These are phyloP conservation scores for Pseudolycoriella hygida DNA, from an alignment of 2,888 invertebrate genomes.

Conservation along the genomic window DNA sequence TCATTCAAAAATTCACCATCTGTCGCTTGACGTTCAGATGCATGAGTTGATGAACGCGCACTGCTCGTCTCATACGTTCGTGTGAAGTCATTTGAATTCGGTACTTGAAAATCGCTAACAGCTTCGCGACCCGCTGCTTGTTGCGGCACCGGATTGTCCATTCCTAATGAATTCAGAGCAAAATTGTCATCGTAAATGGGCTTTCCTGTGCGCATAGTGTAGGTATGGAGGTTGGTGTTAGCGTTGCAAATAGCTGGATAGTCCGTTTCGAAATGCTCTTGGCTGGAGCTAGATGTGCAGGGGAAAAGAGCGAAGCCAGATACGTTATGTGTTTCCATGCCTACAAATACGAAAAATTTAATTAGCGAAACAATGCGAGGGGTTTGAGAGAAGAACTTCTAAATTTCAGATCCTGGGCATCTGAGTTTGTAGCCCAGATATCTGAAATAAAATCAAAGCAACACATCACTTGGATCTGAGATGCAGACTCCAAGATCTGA, in stretches of 20 bases:
- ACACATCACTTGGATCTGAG: too few relatives aligned
- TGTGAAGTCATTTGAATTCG: constrained; percentile 20
- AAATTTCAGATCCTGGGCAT: too few relatives aligned
- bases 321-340: constrained; percentile 37
- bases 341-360: too few relatives aligned
- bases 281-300: constrained; percentile 67
- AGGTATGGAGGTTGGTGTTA: constrained; percentile 70
- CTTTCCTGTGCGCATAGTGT: constrained; percentile 59
- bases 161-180: constrained; percentile 32
- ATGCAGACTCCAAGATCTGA: too few relatives aligned
- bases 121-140: constrained; percentile 28
- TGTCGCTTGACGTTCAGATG: neutral
- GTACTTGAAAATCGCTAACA: constrained; percentile 33
- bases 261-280: constrained; percentile 65
- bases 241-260: constrained; percentile 76
- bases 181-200: constrained; percentile 55
- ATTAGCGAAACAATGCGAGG: too few relatives aligned
- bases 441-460: too few relatives aligned
- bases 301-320: constrained; percentile 66
- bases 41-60: constrained; percentile 5
- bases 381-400: too few relatives aligned
- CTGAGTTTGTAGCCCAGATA: too few relatives aligned
- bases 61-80: constrained; percentile 8
- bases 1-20: constrained; percentile 11
- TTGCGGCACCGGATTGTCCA: constrained; percentile 2